Evolutionary conservation across 2,888 invertebrate genomes (phyloP).

Genomic region (Lasioglossum marginatum): DNA sequence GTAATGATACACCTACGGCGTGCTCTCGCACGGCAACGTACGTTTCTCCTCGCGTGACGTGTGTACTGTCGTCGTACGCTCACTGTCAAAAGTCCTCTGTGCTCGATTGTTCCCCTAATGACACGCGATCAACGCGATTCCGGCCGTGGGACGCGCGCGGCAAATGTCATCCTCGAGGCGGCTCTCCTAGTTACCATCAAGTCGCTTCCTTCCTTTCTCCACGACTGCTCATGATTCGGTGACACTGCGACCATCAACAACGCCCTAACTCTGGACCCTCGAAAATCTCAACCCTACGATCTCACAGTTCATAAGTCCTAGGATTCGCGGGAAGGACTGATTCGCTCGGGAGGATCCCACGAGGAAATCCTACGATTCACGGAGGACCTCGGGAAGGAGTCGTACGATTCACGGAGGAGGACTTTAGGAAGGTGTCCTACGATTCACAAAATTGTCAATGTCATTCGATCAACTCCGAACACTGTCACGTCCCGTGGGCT

Average conservation of each 20-base stretch:
- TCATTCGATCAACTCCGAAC: not conserved
- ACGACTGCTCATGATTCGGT: constrained; percentile 3
- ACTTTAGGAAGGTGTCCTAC: not conserved
- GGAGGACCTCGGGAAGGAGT: not conserved
- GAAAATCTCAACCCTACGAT: not conserved
- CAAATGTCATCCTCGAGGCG: constrained; percentile 38
- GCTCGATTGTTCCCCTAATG: constrained; percentile 41
- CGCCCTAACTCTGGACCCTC: not conserved
- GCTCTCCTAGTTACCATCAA: constrained; percentile 3
- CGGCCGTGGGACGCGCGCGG: constrained; percentile 20
- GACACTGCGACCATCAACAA: not conserved
- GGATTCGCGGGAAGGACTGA: not conserved
- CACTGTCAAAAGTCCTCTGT: constrained; percentile 8
- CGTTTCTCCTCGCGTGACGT: constrained; percentile 42
- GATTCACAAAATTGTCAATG: constrained; percentile 1
- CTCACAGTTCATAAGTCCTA: not conserved
- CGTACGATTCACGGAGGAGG: not conserved
- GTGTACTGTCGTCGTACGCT: not conserved
- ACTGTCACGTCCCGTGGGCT: not conserved
- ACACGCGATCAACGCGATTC: constrained; percentile 36
- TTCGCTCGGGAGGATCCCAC: not conserved
- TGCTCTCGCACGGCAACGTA: constrained; percentile 23
- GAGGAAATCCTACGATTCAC: not conserved
- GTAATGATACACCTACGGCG: constrained; percentile 59
- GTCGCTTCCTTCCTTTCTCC: constrained; percentile 6